Evolutionary conservation across 2,888 invertebrate genomes (phyloP), one percentile per base, ranked within the genome.

Genomic region (Melieria omissa): DNA sequence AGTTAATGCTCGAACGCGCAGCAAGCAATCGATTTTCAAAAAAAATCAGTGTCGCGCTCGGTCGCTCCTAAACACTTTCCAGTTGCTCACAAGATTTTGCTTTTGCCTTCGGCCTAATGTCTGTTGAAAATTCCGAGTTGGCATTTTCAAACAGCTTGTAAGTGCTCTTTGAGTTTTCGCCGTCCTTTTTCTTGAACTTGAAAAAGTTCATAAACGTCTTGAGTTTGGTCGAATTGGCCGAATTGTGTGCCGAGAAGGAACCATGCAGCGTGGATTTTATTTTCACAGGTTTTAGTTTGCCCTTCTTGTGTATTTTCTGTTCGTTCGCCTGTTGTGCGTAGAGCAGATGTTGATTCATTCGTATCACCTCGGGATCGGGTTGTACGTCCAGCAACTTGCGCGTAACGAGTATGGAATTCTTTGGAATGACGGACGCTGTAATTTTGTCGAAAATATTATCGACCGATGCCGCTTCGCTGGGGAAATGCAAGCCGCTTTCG

Each of bases 351-450:
- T 81, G 77, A 54, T 84, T 83, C 84, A 85, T 84, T 75, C 80
- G 80, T n/a, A 85, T 81, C 4, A 84, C 83, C 73, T 85, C 85
- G 12, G 86, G 84, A 77, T 85, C 82, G 0, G 84, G 86, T 61
- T 86, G 83, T 0, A 85, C 81, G 60, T 86, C 86, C 16, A 79
- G 82, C 71, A 86, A 78, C 14, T 85, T 84, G 1, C 85, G 80
- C 10, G 83, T 80, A 7, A 81, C 79, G 75, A 86, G 71, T 68
- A 85, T 80, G 3, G 80, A 81, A 69, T 81, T 80, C 65, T 83
- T 80, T 1, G 80, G 75, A 61, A 77, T 75, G 47, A 76, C 78
- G 9, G 76, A 60, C 9, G 73, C 44, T 0, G 71, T 57, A 42
- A 71, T 42, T 14, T 5, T 44, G 44, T 5, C 14, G 12, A 12